Percentiles rank a stretch among this genome's conserved stretches.
These are phyloP conservation scores for Trilocha varians DNA, from an alignment of 2,888 invertebrate species.

Conservation along the genomic window DNA sequence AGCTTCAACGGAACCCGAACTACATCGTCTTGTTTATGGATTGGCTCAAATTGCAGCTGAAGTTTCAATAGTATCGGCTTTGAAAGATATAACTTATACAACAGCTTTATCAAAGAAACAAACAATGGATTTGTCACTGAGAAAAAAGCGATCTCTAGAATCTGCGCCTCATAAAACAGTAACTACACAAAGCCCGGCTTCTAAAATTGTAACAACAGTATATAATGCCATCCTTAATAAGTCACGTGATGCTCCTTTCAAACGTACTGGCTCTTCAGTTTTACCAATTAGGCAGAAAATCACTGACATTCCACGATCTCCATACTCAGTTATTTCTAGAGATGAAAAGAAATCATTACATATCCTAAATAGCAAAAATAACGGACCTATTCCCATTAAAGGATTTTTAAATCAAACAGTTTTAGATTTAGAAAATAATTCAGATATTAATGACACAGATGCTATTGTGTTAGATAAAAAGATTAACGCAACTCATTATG, in stretches of 20 bases:
- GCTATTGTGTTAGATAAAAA: slow-evolving; percentile 43
- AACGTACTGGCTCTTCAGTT: slow-evolving; percentile 7
- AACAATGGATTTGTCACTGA: slow-evolving; percentile 53
- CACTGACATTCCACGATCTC: slow-evolving; percentile 20
- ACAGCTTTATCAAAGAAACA: slow-evolving; percentile 58
- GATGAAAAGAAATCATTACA: slow-evolving; percentile 34
- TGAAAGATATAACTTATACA: slow-evolving; percentile 61
- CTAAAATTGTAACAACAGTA: slow-evolving; percentile 22
- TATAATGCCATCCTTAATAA: slow-evolving; percentile 48
- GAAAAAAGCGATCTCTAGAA: slow-evolving; percentile 44
- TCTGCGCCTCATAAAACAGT: slow-evolving; percentile 11
- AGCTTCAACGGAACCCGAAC: slow-evolving; percentile 60
- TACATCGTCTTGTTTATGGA: slow-evolving; percentile 61
- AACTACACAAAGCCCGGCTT: slow-evolving; percentile 17
- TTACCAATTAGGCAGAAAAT: slow-evolving; percentile 9
- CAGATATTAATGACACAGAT: slow-evolving; percentile 33
- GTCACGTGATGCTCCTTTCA: slow-evolving; percentile 13
- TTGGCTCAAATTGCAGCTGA: slow-evolving; percentile 65
- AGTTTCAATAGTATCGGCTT: slow-evolving; percentile 58
- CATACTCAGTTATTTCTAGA: slow-evolving; percentile 45
- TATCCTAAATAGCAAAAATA: slow-evolving; percentile 28
- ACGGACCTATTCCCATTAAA: slow-evolving; percentile 19
- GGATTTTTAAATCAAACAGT: slow-evolving; percentile 60
- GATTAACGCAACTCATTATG: slow-evolving; percentile 41
- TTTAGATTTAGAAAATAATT: slow-evolving; percentile 44